Evolutionary conservation across 1,140 invertebrate species (phyloP), one percentile per base, ranked within the genome.

Genomic region (Anoplophora glabripennis): DNA sequence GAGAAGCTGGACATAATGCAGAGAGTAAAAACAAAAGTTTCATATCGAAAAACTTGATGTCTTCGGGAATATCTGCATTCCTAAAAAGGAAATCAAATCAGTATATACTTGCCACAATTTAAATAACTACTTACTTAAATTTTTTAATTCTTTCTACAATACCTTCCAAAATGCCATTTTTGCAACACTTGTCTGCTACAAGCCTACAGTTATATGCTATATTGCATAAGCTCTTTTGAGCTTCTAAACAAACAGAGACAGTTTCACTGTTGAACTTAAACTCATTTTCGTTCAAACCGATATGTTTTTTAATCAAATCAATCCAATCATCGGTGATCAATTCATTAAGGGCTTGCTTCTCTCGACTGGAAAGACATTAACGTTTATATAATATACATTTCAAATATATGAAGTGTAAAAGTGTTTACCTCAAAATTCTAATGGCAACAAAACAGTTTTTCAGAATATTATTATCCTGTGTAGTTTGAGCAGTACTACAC

Each of bases 151-250:
- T 81, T 55, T 87, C 81, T 3, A 94, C 79, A 17, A 96, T 79
- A 42, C 84, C 84, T 63, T 89, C 83, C 11, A 93, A 77, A 64
- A 89, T 87, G 11, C 81, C 79, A 72, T 89, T 90, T 62, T 86
- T 80, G 45, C 84, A 79, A 75, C 90, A 89, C 36, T 88, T 76
- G 55, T 79, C 79, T 61, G 89, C 86, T 0, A 87, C 85, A 42
- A 82, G 81, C 45, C 75, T 70, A 77, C 89, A 92, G 72, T 96
- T 93, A 72, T 85, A 96, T 44, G 94, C 79, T 41, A 96, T 76
- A 77, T 98, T 98, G 71, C 90, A 95, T 2, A 97, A 74, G 71
- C 92, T 88, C 78, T 96, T 98, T 44, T 92, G 75, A 0, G 90
- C 86, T 77, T 96, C 93, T 7, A 89, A 70, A 9, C 81, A 81